Base-by-base conservation (phyloP, 1,140 invertebrate species). In the Drosophila ironensis region DNA sequence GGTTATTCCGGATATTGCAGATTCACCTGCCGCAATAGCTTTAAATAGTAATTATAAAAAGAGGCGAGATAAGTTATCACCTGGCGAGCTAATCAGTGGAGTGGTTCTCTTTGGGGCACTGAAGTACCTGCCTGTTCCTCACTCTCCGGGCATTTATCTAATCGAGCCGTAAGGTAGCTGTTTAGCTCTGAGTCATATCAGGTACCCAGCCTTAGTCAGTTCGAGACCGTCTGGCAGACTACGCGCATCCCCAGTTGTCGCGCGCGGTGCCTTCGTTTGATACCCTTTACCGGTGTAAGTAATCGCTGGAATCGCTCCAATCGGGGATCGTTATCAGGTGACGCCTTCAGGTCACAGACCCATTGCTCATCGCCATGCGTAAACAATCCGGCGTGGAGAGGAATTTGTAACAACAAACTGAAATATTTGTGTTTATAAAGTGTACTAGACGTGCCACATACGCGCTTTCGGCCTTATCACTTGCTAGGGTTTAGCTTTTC, bases 131-230 rank as follows among this genome's bases (percentile, higher is more conserved):
- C 27, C 12, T 6, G n/a, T 19, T 22, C 12, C 19, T 4, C 7
- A 17, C 57, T 61, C 57, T 63, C 56, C 47, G 12, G 56, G 57
- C 48, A 48, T 63, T 48, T 64, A 63, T 64, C 60, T 64, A 63
- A 64, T 64, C 60, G 33, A 0, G 12, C 7, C 12, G 19, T 17
- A n/a, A 9, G 17, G 12, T 37, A 30, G 56, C 28, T 63, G 8
- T 27, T 17, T n/a, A n/a, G n/a, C n/a, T 63, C 56, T 64, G 60
- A 64, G 42, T 64, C 57, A 64, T 14, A 14, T 17, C 4, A 3
- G 2, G 37, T 30, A 16, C 38, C 50, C 9, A n/a, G 19, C 19
- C 14, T 38, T 38, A 64, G 57, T 64, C 25, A 48, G 57, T 27
- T 28, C 33, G 30, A 8, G 14, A 12, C 12, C 24, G 30, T 40